Evolutionary conservation across 2,113 vertebrate species (phyloP).

Genomic region (Varanus salvator): DNA sequence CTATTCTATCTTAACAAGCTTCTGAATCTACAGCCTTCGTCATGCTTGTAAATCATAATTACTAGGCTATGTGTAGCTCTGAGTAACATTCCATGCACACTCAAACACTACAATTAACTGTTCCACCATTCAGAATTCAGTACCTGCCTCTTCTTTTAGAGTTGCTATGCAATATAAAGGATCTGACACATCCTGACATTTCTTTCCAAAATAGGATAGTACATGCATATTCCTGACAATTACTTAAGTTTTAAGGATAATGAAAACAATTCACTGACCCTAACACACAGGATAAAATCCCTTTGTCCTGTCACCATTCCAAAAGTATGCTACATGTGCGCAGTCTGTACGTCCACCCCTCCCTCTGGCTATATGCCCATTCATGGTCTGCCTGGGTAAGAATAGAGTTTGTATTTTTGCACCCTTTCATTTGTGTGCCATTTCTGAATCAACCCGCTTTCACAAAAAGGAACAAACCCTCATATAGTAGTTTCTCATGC

Average conservation of each 20-base stretch:
- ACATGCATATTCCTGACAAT: conserved; percentile 71
- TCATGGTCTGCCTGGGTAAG: conserved; percentile 80
- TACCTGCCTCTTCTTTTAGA: conserved; percentile 27
- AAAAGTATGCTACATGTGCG: conserved; percentile 68
- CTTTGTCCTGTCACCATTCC: conserved; percentile 66
- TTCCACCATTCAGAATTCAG: conserved; percentile 22
- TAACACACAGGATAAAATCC: conserved; percentile 66
- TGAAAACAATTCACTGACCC: conserved; percentile 67
- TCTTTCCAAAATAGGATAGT: conserved; percentile 62
- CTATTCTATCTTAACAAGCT: neutral
- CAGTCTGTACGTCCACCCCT: conserved; percentile 66
- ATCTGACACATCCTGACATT: conserved; percentile 37
- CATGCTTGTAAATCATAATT: conserved; percentile 27
- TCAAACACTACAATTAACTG: conserved; percentile 32
- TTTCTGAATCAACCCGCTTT: conserved; percentile 79
- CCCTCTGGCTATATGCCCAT: conserved; percentile 72
- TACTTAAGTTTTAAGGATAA: conserved; percentile 64
- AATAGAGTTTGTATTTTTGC: conserved; percentile 81
- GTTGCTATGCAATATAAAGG: conserved; percentile 8
- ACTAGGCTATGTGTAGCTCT: conserved; percentile 6
- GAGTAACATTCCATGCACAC: conserved; percentile 17
- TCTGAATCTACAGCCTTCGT: conserved; percentile 20
- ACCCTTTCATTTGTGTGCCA: conserved; percentile 78
- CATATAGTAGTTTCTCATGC: conserved; percentile 80
- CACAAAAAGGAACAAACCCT: conserved; percentile 75